phyloP scores from a whole-genome alignment of 2,113 vertebrate species.

The Oxyruncus cristatus region DNA sequence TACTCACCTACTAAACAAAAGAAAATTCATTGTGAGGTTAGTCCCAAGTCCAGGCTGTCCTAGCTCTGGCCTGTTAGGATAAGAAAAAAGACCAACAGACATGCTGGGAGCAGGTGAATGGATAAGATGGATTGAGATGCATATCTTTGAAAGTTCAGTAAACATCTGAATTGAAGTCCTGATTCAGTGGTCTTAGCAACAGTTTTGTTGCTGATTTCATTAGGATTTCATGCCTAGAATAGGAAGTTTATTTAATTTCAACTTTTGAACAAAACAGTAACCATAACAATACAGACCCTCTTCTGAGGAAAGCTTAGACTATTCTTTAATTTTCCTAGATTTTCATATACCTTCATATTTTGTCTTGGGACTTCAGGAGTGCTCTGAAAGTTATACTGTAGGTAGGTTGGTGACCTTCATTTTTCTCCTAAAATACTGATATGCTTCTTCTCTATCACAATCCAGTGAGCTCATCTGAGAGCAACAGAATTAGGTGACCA shows the following conservation, averaged over 20 bases:
- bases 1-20: conserved; percentile 65
- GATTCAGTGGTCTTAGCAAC: not conserved
- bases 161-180: not conserved
- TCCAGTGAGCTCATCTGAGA: not conserved
- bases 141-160: not conserved
- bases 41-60: conserved; percentile 47
- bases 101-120: conserved; percentile 25
- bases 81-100: conserved; percentile 60
- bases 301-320: not conserved
- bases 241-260: not conserved
- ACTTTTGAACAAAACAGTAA: not conserved
- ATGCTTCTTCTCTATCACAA: not conserved
- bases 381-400: not conserved
- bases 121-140: not conserved
- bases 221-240: not conserved
- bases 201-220: not conserved
- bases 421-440: not conserved
- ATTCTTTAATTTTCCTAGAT: not conserved
- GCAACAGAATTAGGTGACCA: not conserved
- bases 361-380: not conserved
- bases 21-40: conserved; percentile 61
- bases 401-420: not conserved
- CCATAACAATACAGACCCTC: not conserved
- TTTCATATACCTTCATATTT: not conserved
- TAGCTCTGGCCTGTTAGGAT: conserved; percentile 60